Evolutionary conservation across 1,140 invertebrate species (phyloP), one percentile per base, ranked within the genome.

Genomic region (Caenorhabditis remanei): DNA sequence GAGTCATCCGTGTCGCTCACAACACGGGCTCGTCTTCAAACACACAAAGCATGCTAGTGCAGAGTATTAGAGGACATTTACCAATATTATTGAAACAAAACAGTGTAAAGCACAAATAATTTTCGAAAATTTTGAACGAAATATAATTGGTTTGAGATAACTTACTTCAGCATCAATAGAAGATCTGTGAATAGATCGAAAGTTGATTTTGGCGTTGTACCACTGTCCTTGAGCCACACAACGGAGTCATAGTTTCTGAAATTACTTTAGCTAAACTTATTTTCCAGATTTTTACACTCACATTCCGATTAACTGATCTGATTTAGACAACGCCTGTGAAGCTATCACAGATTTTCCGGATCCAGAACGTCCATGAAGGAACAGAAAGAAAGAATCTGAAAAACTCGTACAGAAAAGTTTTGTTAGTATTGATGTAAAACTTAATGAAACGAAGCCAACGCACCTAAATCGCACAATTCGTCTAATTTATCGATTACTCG

Each of bases 21-120:
- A 79, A 79, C 71, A 79, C 71, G 71, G 46, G 71, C 71, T 79
- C 71, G 71, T 50, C 71, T 79, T 79, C n/a, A 79, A 79, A 71
- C 41, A 79, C 71, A 50, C 46, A 79, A 50, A 79, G 24, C 71
- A 43, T 79, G 71, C 71, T 32, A 79, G 71, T 53, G 71, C 46
- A 32, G 32, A 32, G 32, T 32, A 32, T 1, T 2, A 32, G 32
- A 32, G 32, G 32, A 32, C 32, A 32, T 32, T 32, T 0, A 32
- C 32, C 32, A 32, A 32, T 32, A 32, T 32, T 32, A 32, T 32
- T 32, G 32, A 32, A 32, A 32, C 32, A 32, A 32, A 32, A 32
- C 32, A 32, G 32, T 32, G 32, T 32, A 32, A 32, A 32, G 32
- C 32, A 32, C 32, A 32, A 32, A 32, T 32, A 32, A 32, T 1